These are phyloP conservation scores for Hirtodrosophila trivittata DNA, from an alignment of 2,888 invertebrate species.

Conservation along the genomic window DNA sequence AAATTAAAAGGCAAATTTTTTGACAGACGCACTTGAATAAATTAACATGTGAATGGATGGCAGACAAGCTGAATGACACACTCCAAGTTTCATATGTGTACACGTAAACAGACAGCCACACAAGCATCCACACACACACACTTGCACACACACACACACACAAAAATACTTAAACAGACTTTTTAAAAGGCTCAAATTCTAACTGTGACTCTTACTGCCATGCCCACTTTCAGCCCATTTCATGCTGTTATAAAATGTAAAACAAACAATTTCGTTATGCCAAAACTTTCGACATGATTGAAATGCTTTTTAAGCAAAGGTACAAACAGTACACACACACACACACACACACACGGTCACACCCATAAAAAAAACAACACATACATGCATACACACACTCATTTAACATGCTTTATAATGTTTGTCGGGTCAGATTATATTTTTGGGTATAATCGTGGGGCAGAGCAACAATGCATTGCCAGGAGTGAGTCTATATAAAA, in stretches of 20 bases:
- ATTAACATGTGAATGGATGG: constrained; percentile 59
- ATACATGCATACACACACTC: constrained; percentile 7
- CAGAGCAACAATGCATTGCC: constrained; percentile 18
- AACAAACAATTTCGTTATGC: constrained; percentile 58
- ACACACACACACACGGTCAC: constrained; percentile 9
- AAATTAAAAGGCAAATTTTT: constrained; percentile 36
- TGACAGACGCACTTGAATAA: constrained; percentile 37
- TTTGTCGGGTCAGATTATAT: constrained; percentile 38
- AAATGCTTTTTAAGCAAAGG: constrained; percentile 65
- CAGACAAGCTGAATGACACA: constrained; percentile 17
- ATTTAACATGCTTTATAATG: constrained; percentile 32
- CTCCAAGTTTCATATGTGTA: too few relatives aligned
- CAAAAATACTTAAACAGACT: constrained; percentile 4
- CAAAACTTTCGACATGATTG: constrained; percentile 71
- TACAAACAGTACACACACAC: constrained; percentile 15
- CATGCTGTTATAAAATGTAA: constrained; percentile 27
- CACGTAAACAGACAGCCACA: too few relatives aligned
- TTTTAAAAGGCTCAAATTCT: constrained; percentile 11
- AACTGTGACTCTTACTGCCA: constrained; percentile 5
- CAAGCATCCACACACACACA: constrained; percentile 6
- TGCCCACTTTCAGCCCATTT: constrained; percentile 12
- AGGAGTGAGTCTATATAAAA: constrained; percentile 5
- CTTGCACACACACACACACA: too few relatives aligned
- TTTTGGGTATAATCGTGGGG: constrained; percentile 50
- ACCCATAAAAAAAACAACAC: constrained; percentile 1